Percentiles rank a stretch among this genome's conserved stretches.
Conservation (phyloP, 1,140 invertebrate genomes). For the Adelges cooleyi region DNA sequence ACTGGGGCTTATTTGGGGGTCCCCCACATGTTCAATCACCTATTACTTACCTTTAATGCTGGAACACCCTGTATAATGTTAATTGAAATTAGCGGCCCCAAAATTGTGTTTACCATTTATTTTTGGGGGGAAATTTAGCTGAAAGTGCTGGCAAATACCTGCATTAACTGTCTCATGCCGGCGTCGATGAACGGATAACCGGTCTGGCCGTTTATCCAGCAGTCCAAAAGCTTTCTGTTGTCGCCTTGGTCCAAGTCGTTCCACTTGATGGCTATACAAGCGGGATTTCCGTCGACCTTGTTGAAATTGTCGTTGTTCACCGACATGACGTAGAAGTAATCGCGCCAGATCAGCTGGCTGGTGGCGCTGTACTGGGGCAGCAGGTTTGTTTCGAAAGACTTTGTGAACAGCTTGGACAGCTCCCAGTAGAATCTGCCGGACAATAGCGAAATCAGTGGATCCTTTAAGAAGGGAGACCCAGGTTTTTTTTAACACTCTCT, state of each 20-base stretch:
- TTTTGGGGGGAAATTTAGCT: no score
- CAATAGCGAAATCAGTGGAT: no score
- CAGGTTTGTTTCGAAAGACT: slow-evolving; percentile 32
- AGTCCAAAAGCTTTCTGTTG: slow-evolving; percentile 43
- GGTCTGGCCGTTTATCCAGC: slow-evolving; percentile 55
- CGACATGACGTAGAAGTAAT: slow-evolving; percentile 67
- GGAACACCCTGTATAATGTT: no score
- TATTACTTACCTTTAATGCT: no score
- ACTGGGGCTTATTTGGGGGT: no score
- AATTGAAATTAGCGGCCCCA: no score
- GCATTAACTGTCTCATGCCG: slow-evolving; percentile 53
- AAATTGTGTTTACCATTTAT: no score
- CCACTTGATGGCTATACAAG: slow-evolving; percentile 65
- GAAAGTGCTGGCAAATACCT: slow-evolving; percentile 28
- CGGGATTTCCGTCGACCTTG: slow-evolving; percentile 56
- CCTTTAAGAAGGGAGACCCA: not conserved
- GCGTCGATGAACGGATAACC: slow-evolving; percentile 68
- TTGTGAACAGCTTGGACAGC: not conserved
- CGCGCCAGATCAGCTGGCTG: slow-evolving; percentile 63
- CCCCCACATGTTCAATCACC: no score
- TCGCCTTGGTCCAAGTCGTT: slow-evolving; percentile 42
- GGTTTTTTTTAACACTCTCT: not conserved
- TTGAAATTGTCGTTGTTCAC: slow-evolving; percentile 54
- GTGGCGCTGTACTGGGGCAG: slow-evolving; percentile 41
- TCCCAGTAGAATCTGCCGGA: slow-evolving; percentile 11